Evolutionary conservation across 2,797 vertebrate genomes (phyloP).

Genomic region (Pterois miles): DNA sequence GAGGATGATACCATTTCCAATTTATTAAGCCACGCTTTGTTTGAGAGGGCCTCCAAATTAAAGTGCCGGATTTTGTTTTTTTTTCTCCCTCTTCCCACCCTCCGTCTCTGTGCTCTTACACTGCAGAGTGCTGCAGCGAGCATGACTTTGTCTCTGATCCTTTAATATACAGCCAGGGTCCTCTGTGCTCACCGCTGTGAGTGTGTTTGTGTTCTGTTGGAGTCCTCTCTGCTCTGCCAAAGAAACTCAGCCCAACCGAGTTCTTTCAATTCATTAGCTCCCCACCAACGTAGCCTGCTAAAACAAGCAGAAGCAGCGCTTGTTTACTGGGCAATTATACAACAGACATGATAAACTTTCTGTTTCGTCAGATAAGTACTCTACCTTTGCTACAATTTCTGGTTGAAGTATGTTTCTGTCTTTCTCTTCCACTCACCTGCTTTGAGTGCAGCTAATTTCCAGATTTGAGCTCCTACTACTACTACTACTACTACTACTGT

Average conservation of each 20-base stretch:
- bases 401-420: neutral
- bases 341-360: slow-evolving; percentile 33
- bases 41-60: slow-evolving; percentile 74
- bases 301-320: slow-evolving; percentile 19
- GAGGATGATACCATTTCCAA: slow-evolving; percentile 77
- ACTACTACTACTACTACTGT: no score
- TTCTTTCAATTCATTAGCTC: slow-evolving; percentile 66
- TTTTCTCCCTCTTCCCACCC: slow-evolving; percentile 2
- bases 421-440: neutral
- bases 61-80: slow-evolving; percentile 52
- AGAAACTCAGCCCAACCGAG: slow-evolving; percentile 41
- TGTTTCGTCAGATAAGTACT: slow-evolving; percentile 27
- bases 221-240: slow-evolving; percentile 37
- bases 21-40: slow-evolving; percentile 77
- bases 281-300: slow-evolving; percentile 27
- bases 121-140: slow-evolving; percentile 44
- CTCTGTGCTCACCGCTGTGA: slow-evolving; percentile 33
- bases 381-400: neutral
- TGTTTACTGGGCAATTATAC: slow-evolving; percentile 50
- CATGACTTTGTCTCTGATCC: slow-evolving; percentile 74
- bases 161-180: slow-evolving; percentile 67
- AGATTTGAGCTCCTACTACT: neutral
- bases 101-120: slow-evolving; percentile 38
- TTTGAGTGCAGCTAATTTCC: neutral
- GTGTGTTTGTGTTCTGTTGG: slow-evolving; percentile 18